Percentiles rank a stretch among this genome's conserved stretches.
Evolutionary conservation across 2,797 vertebrate species (phyloP).

Genomic region (Lutjanus argentimaculatus): DNA sequence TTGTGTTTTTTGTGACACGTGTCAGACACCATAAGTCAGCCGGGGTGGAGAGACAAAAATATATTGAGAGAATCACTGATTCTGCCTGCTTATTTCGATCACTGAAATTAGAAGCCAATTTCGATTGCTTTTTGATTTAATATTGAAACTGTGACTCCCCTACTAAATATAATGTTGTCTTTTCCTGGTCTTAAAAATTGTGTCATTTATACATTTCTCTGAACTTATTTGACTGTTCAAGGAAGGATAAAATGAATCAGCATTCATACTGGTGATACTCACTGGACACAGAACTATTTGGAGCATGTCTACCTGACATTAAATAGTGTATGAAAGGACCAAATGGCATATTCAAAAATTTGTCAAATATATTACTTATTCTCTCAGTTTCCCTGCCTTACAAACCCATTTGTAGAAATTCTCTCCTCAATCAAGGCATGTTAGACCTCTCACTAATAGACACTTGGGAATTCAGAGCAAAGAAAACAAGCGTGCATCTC

Average conservation of each 20-base stretch:
- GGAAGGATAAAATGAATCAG: neutral
- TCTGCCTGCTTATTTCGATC: too few relatives aligned
- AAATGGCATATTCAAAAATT: neutral
- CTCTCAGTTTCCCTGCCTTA: neutral
- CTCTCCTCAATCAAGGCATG: neutral
- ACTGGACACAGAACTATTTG: neutral
- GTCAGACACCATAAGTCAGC: too few relatives aligned
- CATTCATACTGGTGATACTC: neutral
- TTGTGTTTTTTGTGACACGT: too few relatives aligned
- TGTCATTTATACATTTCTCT: too few relatives aligned
- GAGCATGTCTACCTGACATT: neutral
- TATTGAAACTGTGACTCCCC: too few relatives aligned
- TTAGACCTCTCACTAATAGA: neutral
- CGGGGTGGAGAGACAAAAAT: too few relatives aligned
- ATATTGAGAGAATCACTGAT: too few relatives aligned
- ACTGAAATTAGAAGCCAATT: too few relatives aligned
- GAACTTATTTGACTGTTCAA: neutral
- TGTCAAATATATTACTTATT: neutral
- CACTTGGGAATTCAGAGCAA: neutral
- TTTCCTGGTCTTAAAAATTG: too few relatives aligned
- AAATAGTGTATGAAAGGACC: neutral
- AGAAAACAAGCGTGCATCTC: neutral
- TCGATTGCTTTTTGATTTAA: too few relatives aligned
- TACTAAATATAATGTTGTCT: too few relatives aligned
- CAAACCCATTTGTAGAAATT: neutral